Evolutionary conservation across 2,888 invertebrate genomes (phyloP), one percentile per base, ranked within the genome.

Genomic region (Drosophila subquinaria): DNA sequence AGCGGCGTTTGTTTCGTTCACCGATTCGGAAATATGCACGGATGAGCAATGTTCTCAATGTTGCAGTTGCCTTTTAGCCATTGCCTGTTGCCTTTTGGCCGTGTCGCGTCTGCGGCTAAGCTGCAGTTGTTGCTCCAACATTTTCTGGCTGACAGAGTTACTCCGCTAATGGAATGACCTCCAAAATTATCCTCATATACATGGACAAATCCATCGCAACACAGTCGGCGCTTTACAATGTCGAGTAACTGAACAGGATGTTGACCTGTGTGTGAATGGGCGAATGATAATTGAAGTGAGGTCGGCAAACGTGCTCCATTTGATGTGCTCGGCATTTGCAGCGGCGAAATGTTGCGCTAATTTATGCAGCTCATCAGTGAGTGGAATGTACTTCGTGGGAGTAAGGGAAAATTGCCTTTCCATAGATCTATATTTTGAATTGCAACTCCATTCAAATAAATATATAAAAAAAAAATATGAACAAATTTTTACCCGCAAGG

Each of bases 301-400:
- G 20, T 27, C 17, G 23, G 27, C 55, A 80, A 68, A 80, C 86
- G 86, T 88, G 83, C 81, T 60, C 43, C 64, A 85, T 73, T 82
- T 82, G 61, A 64, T 69, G 70, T 80, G 33, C 67, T 40, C 56
- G 63, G 83, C 78, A 83, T 88, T 88, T 88, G 70, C 73, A 76
- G 59, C 62, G 75, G 70, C 52, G 56, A 67, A 67, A 59, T 77
- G 50, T 79, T 63, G 50, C 77, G 66, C 68, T 79, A 68, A 82
- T 81, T 87, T 81, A 87, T 73, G 73, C 82, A 73, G 59, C 59
- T 73, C 60, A 50, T 62, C 68, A 59, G 52, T 48, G 47, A 42
- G 43, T 27, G 63, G 68, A 56, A 68, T 76, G 45, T 48, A 47
- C 56, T 38, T 45, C 36, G 62, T 62, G 63, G 56, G 47, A 56